Evolutionary conservation across 2,888 invertebrate genomes (phyloP).

Genomic region (Acrobasis repandana): DNA sequence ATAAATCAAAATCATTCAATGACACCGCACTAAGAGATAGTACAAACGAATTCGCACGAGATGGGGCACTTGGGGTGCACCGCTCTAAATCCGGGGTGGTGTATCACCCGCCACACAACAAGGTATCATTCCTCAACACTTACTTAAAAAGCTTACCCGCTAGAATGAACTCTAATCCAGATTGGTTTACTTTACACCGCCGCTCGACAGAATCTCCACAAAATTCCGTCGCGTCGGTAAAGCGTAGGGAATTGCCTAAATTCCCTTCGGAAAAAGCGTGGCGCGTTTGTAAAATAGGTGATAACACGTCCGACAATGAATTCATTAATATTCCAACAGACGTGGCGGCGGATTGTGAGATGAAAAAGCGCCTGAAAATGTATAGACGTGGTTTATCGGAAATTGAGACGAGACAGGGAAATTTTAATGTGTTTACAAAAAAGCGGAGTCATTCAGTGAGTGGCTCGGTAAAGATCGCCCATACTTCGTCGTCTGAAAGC

Average conservation of each 20-base stretch:
- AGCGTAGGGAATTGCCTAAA: conserved; percentile 49
- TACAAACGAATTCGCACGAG: conserved; percentile 42
- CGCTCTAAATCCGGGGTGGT: conserved; percentile 69
- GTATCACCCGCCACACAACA: conserved; percentile 70
- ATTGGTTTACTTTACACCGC: conserved; percentile 66
- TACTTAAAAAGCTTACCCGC: conserved; percentile 78
- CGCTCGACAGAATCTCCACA: conserved; percentile 54
- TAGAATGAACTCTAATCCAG: conserved; percentile 67
- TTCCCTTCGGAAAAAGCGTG: conserved; percentile 46
- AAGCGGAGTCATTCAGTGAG: conserved; percentile 68
- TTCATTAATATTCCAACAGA: conserved; percentile 70
- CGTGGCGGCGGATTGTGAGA: conserved; percentile 71
- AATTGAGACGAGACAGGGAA: conserved; percentile 55
- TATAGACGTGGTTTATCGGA: conserved; percentile 78
- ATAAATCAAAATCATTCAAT: conserved; percentile 73
- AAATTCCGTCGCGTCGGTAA: conserved; percentile 44
- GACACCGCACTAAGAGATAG: conserved; percentile 50
- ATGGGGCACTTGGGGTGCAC: conserved; percentile 50
- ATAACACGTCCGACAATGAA: conserved; percentile 66
- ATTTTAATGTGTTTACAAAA: conserved; percentile 52
- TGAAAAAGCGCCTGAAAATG: conserved; percentile 76
- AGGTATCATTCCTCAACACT: conserved; percentile 77
- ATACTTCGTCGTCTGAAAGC: conserved; percentile 78
- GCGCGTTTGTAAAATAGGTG: conserved; percentile 46
- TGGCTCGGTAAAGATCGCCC: conserved; percentile 52